These are phyloP conservation scores for Ispidina picta DNA, from an alignment of 2,797 vertebrate genomes.

Conservation along the genomic window DNA sequence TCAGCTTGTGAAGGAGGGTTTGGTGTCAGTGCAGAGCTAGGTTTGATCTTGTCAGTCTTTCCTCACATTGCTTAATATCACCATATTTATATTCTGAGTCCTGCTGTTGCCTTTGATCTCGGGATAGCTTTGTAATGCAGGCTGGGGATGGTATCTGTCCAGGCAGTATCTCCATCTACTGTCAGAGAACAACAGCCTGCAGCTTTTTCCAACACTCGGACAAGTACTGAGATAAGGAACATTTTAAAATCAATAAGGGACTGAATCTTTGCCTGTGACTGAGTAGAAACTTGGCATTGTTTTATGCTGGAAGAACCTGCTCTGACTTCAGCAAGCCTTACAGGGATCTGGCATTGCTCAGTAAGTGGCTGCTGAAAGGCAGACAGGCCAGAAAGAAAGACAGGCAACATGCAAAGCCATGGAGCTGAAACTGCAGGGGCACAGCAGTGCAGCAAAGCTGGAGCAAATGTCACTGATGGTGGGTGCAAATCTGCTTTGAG, in stretches of 20 bases:
- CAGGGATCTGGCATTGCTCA: background rate
- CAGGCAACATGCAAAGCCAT: background rate
- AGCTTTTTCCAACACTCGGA: background rate
- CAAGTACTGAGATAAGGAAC: background rate
- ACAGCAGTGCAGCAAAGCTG: background rate
- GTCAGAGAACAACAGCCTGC: background rate
- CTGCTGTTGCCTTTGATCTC: conserved; percentile 24
- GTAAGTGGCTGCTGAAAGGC: background rate
- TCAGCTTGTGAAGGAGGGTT: background rate
- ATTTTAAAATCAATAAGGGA: background rate
- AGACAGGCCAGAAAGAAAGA: background rate
- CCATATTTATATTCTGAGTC: conserved; percentile 13
- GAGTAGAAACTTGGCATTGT: background rate
- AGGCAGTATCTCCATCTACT: background rate
- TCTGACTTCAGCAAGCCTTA: background rate
- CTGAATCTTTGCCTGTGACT: background rate
- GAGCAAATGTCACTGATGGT: background rate
- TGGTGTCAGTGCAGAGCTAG: accelerated
- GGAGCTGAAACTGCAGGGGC: background rate
- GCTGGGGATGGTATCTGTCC: background rate
- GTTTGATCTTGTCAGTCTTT: conserved; percentile 7
- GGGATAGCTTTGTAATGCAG: background rate
- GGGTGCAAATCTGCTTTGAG: background rate
- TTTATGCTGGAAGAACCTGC: background rate
- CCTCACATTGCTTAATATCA: background rate